These are phyloP conservation scores for Hecatera dysodea DNA, from an alignment of 2,888 invertebrate genomes.

Conservation along the genomic window DNA sequence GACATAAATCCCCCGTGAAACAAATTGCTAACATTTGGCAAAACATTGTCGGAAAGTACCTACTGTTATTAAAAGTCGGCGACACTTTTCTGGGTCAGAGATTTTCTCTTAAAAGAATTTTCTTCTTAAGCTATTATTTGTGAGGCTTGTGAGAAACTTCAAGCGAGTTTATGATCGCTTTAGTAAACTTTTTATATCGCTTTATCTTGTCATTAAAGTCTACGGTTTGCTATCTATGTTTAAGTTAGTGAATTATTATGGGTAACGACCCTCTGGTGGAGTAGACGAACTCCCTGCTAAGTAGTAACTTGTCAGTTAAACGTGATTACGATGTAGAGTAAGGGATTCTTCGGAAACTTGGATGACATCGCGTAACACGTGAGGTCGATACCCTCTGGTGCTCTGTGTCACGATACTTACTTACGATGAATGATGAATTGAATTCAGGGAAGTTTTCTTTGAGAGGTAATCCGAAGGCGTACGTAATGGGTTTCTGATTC, in stretches of 20 bases:
- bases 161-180: conserved; percentile 25
- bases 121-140: conserved; percentile 29
- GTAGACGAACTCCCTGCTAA: conserved; percentile 41
- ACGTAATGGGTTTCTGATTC: background rate
- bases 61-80: conserved; percentile 56
- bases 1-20: conserved; percentile 35
- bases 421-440: background rate
- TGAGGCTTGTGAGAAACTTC: conserved; percentile 40
- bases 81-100: conserved; percentile 60
- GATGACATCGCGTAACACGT: conserved; percentile 34
- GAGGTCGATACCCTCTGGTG: conserved; percentile 30
- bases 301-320: conserved; percentile 38
- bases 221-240: conserved; percentile 20
- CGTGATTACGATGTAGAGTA: conserved; percentile 36
- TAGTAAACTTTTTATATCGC: conserved; percentile 25
- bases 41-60: conserved; percentile 42
- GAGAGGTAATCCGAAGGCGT: background rate
- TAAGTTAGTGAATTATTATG: conserved; percentile 38
- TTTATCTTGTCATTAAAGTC: conserved; percentile 28
- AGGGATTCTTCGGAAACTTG: conserved; percentile 37
- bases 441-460: conserved; percentile 3
- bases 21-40: conserved; percentile 58
- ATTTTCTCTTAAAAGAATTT: conserved; percentile 37
- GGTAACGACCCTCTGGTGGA: conserved; percentile 20
- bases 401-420: background rate